These are phyloP conservation scores for Tor tambroides DNA, from an alignment of 2,113 vertebrate species.

Conservation along the genomic window DNA sequence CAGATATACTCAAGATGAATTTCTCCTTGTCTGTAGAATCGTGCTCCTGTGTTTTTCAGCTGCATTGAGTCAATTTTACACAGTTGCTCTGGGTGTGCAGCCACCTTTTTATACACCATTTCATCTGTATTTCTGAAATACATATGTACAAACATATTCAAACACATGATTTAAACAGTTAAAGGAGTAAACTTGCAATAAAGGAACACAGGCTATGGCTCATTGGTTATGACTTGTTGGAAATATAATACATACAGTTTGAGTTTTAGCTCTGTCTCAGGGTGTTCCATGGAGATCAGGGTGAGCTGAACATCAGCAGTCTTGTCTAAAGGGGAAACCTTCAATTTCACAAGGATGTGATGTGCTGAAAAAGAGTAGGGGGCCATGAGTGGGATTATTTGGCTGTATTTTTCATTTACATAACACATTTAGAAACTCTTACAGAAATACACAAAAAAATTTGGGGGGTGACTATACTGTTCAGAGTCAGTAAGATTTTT, in stretches of 20 bases:
- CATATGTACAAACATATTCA: background rate
- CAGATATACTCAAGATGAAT: slow-evolving; percentile 75
- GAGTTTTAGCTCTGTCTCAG: slow-evolving; percentile 60
- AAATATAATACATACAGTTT: slow-evolving; percentile 68
- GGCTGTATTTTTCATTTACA: background rate
- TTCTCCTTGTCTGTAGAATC: slow-evolving; percentile 72
- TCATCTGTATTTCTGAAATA: slow-evolving; percentile 65
- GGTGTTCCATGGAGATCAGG: slow-evolving; percentile 57
- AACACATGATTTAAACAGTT: background rate
- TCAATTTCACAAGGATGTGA: slow-evolving; percentile 76
- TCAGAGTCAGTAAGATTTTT: too few relatives aligned
- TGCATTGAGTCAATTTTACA: slow-evolving; percentile 72
- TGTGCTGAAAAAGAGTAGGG: slow-evolving; percentile 62
- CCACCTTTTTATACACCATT: slow-evolving; percentile 64
- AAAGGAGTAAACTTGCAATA: slow-evolving; percentile 3
- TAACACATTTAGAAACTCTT: background rate
- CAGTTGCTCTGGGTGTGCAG: slow-evolving; percentile 62
- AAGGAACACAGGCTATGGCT: background rate
- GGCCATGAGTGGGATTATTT: background rate
- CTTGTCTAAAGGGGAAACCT: slow-evolving; percentile 66
- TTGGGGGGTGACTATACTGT: too few relatives aligned
- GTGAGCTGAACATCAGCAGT: slow-evolving; percentile 71
- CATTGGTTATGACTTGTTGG: background rate
- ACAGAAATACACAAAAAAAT: too few relatives aligned
- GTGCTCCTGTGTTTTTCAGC: slow-evolving; percentile 72